Conservation (phyloP, 2,113 vertebrate genomes). For the Pongo pygmaeus region DNA sequence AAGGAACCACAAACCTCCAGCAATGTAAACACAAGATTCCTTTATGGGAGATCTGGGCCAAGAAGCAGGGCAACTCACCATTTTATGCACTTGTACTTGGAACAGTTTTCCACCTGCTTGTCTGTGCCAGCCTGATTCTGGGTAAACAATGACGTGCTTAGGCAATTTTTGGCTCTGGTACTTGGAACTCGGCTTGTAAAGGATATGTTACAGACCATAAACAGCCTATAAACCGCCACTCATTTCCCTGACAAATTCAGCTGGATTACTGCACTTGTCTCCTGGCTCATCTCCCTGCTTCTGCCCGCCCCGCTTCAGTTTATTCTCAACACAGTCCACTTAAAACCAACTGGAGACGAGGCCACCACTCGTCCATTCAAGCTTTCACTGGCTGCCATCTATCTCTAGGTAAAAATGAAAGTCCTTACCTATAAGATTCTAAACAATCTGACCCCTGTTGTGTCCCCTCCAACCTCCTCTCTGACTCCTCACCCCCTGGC, state of each 20-base stretch:
- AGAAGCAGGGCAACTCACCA: not conserved
- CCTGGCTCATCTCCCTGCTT: not conserved
- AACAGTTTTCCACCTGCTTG: constrained; percentile 46
- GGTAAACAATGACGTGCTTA: constrained; percentile 60
- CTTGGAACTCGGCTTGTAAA: constrained; percentile 55
- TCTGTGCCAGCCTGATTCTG: constrained; percentile 45
- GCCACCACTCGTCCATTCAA: not conserved
- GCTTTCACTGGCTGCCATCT: not conserved
- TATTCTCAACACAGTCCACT: constrained; percentile 5
- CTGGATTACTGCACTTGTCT: not conserved
- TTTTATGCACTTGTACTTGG: constrained; percentile 62
- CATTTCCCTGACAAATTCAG: not conserved
- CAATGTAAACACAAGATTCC: not conserved
- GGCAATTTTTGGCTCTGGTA: constrained; percentile 44
- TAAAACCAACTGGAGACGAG: not conserved
- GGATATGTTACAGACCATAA: not conserved
- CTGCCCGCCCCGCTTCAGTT: not conserved
- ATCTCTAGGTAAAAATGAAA: not conserved
- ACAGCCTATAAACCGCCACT: constrained; percentile 41
- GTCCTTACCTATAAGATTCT: not conserved
- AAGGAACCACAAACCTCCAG: constrained; percentile 50
- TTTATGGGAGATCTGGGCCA: constrained; percentile 44
- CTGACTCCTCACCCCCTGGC: not conserved
- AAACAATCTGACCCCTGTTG: not conserved
- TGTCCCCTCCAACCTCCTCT: not conserved